A percentile compares a stretch with the other conserved stretches of the same genome.
These are phyloP conservation scores for Hydrotaea diabolus DNA, from an alignment of 2,888 invertebrate genomes.

Conservation along the genomic window DNA sequence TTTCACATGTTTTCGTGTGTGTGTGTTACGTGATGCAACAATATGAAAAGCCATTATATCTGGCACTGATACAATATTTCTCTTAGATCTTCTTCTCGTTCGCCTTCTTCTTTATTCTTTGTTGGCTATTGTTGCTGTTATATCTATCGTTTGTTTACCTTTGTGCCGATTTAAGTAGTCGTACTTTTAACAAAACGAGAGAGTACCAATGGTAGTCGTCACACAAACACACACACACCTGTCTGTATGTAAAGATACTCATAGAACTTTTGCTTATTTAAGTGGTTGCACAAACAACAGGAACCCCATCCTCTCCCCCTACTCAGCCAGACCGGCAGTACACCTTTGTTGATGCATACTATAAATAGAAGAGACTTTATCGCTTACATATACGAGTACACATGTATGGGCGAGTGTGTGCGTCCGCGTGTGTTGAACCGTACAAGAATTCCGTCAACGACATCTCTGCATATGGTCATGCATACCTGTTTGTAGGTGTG, in stretches of 20 bases:
- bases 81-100: background rate
- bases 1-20: background rate
- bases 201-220: background rate
- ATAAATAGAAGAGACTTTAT: background rate
- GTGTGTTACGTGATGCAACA: background rate
- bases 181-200: background rate
- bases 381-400: background rate
- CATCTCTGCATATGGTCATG: background rate
- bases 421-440: background rate
- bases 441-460: no score
- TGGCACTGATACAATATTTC: conserved; percentile 23
- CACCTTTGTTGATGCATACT: background rate
- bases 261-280: background rate
- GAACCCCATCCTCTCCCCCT: background rate
- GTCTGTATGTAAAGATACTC: background rate
- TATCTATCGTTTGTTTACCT: conserved; percentile 5
- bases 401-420: conserved; percentile 9
- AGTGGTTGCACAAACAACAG: conserved; percentile 10
- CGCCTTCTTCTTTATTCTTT: background rate
- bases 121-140: background rate
- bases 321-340: background rate
- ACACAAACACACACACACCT: background rate
- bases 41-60: background rate
- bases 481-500: background rate
- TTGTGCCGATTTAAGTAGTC: conserved; percentile 14